Conservation (phyloP, 1,140 invertebrate species). For the Bombus balteatus region DNA sequence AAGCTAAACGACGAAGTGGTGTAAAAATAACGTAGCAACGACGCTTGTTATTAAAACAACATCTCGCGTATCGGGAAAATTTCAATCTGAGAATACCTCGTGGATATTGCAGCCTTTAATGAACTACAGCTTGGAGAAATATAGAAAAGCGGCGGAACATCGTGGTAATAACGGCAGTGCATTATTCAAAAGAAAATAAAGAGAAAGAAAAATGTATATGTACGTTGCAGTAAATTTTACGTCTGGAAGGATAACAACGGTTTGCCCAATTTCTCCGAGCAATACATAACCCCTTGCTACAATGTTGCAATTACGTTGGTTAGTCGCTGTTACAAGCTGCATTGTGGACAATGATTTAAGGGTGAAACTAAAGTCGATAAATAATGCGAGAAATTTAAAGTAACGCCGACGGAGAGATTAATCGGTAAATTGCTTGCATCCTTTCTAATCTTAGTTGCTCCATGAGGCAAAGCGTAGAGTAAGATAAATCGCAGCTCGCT, state of each 20-base stretch:
- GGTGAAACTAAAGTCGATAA: not conserved
- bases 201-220: not conserved
- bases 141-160: not conserved
- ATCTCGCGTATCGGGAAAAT: not conserved
- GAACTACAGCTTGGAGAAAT: not conserved
- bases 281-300: not conserved
- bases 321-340: not conserved
- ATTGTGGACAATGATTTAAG: conserved; percentile 3
- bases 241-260: not conserved
- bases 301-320: not conserved
- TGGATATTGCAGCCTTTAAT: too few relatives aligned
- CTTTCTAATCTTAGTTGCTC: conserved; percentile 36
- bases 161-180: not conserved
- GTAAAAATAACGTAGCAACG: too few relatives aligned
- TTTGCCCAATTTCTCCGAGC: not conserved
- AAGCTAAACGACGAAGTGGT: too few relatives aligned
- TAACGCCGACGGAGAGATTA: conserved; percentile 15
- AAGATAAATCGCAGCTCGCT: conserved; percentile 36
- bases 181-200: not conserved
- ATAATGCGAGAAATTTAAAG: conserved; percentile 11
- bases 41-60: too few relatives aligned
- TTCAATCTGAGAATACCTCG: not conserved
- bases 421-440: conserved; percentile 13
- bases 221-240: not conserved
- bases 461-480: not conserved